Evolutionary conservation across 2,113 vertebrate genomes (phyloP).

Genomic region (Macrotis lagotis): DNA sequence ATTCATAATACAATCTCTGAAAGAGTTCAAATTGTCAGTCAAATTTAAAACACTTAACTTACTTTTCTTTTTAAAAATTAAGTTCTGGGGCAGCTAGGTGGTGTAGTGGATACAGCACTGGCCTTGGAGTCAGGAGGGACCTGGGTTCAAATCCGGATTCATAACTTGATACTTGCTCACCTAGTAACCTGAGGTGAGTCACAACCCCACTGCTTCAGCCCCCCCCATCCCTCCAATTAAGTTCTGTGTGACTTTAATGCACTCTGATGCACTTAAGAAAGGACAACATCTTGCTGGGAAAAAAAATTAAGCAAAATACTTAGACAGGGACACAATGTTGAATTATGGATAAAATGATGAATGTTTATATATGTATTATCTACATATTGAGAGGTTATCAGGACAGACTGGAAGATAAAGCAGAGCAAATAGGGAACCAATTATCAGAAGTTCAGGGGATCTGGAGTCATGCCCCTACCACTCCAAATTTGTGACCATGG

Average conservation of each 20-base stretch:
- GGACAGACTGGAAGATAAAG: not conserved
- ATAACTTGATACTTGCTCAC: no score
- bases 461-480: not conserved
- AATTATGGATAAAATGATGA: constrained; percentile 24
- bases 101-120: no score
- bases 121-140: no score
- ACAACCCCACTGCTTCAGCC: no score
- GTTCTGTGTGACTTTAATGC: constrained; percentile 31
- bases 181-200: no score
- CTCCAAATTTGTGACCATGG: not conserved
- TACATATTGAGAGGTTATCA: not conserved
- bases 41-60: constrained; percentile 21
- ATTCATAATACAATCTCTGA: constrained; percentile 37
- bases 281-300: not conserved
- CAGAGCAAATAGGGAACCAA: not conserved
- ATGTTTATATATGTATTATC: not conserved
- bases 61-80: constrained; percentile 15
- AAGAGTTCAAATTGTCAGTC: constrained; percentile 27
- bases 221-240: no score
- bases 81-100: no score
- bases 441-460: not conserved
- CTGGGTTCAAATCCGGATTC: no score
- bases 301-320: not conserved
- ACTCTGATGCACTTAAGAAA: constrained; percentile 38
- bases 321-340: constrained; percentile 38